Base-by-base conservation (phyloP, 2,797 vertebrate genomes). In the Myotis daubentonii region DNA sequence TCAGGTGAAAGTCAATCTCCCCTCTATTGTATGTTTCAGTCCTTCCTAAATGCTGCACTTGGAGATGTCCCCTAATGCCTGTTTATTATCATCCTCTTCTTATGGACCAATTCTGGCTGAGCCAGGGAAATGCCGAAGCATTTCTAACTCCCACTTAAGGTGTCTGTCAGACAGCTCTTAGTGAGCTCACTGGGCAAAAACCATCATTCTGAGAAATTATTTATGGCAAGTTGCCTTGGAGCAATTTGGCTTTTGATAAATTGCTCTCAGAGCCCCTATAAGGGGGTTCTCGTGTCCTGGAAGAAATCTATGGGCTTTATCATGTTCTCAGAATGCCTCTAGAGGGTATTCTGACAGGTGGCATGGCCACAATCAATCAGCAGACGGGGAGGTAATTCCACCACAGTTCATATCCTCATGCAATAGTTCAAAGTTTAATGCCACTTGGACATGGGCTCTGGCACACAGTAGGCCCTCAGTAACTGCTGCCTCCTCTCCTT, bases 161-260 rank as follows among this genome's bases (percentile, higher is more conserved):
- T 65, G 11, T 75, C 78, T 66, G 68, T 70, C 53, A 76, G 70
- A 74, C 15, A 11, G 96, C 85, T 93, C 57, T 93, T n/a, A 95
- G 78, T 38, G 87, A 94, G 49, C 44, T 75, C 74, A 44, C 33
- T n/a, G 87, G 38, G 28, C 89, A 89, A 51, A 51, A 91, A 68
- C 11, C 11, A 60, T 94, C 60, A 49, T 55, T 92, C 68, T 65
- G 86, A 72, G 75, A 92, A 80, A 83, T 47, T 93, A 84, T 91
- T 94, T 79, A 82, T 2, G 17, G 33, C 55, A 80, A 38, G 38
- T 51, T 88, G 86, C 66, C 75, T 86, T 70, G 78, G 71, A 53
- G 85, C 8, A 8, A 86, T 89, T 47, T 87, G 86, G 55, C 80
- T 90, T 93, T 90, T 93, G 78, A 96, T 79, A 66, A 62, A 53